phyloP scores from a whole-genome alignment of 2,888 invertebrate genomes.

The Apomyelois bistriatella region DNA sequence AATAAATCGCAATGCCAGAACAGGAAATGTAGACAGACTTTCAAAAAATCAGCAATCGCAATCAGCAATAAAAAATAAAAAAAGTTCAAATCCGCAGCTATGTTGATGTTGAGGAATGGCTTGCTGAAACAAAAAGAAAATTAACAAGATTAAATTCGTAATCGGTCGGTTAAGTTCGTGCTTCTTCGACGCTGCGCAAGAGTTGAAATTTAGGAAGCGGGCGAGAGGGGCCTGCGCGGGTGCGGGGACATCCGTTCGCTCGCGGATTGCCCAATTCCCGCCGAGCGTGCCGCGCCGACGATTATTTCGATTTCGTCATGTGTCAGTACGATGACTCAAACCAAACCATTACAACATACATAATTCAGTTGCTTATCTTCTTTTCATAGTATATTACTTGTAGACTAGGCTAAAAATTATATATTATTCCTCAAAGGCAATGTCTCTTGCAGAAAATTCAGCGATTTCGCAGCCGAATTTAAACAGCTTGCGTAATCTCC shows the following conservation, averaged over 20 bases:
- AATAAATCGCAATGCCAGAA: constrained; percentile 25
- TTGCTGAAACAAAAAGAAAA: constrained; percentile 49
- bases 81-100: constrained; percentile 15
- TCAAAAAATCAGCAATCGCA: constrained; percentile 33
- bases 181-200: constrained; percentile 45
- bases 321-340: constrained; percentile 56
- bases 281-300: constrained; percentile 46
- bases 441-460: constrained; percentile 72
- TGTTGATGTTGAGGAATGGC: constrained; percentile 21
- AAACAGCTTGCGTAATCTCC: constrained; percentile 74
- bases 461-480: constrained; percentile 71
- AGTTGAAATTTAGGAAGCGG: constrained; percentile 51
- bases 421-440: constrained; percentile 25
- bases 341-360: constrained; percentile 52
- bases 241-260: constrained; percentile 51
- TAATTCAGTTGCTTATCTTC: constrained; percentile 37
- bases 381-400: constrained; percentile 22
- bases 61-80: constrained; percentile 28
- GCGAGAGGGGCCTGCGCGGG: constrained; percentile 26
- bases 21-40: constrained; percentile 13
- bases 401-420: constrained; percentile 11
- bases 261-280: constrained; percentile 71
- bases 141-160: constrained; percentile 41
- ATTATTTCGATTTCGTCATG: constrained; percentile 64
- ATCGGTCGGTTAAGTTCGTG: constrained; percentile 48